Evolutionary conservation across 2,113 vertebrate species (phyloP), one percentile per base, ranked within the genome.

Genomic region (Passerina amoena): DNA sequence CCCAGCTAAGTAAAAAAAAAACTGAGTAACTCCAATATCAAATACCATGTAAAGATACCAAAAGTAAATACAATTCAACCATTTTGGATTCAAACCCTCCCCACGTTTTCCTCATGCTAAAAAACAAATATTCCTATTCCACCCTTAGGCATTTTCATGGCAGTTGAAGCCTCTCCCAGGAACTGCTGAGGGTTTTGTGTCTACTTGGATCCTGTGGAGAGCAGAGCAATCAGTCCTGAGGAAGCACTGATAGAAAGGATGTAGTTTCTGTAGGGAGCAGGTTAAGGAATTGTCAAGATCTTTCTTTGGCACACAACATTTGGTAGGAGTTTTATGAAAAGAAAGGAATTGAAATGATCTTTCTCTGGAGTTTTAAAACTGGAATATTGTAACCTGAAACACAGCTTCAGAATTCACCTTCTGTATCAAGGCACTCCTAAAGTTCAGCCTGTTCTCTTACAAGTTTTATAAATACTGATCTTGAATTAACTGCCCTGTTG

Each of bases 131-230:
- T 72, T 94, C 47, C 24, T 70, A 21, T 79, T 94, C 71, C 82
- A 73, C 20, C 40, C 64, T 78, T 57, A n/a, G 87, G 51, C 12
- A 60, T 88, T 38, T 69, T 31, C 51, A 63, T 8, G 40, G 61
- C 16, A 69, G 82, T 2, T 77, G 79, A 96, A 85, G 59, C 61
- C 44, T 61, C 91, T 42, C 68, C 25, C 18, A 70, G 9, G 21
- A 71, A 5, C 0, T 16, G 18, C 19, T n/a, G 44, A 12, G 57
- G 17, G 5, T 16, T 45, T 82, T 64, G 27, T 28, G 59, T 94
- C 98, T 98, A 99, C 93, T 99, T 99, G 86, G 99, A 99, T 84
- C 99, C 99, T 2, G 99, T 99, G 25, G 99, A 99, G 11, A 99
- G 98, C 96, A 99, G 98, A 90, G 99, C 99, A 44, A 99, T 99